These are phyloP conservation scores for Noctua comes DNA, from an alignment of 2,888 invertebrate species.

Conservation along the genomic window DNA sequence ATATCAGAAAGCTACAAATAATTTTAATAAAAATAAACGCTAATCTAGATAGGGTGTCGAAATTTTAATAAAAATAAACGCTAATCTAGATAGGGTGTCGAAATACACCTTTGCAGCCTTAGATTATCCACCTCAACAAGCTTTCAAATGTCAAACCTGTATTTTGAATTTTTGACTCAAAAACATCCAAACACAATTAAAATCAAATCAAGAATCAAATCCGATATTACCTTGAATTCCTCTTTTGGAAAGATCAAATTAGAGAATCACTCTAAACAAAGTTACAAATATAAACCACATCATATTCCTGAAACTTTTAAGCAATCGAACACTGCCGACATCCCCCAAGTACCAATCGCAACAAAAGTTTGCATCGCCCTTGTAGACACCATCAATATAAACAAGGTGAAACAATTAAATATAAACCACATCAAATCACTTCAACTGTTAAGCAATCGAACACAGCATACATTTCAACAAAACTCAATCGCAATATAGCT, in stretches of 20 bases:
- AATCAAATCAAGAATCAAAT: slow-evolving; percentile 6
- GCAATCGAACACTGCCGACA: not conserved
- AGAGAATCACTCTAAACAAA: not conserved
- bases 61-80: not conserved
- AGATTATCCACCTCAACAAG: not conserved
- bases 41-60: not conserved
- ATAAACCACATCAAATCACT: not conserved
- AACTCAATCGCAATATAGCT: not conserved
- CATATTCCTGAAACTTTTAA: not conserved
- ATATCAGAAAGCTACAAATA: slow-evolving; percentile 1
- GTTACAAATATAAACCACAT: slow-evolving; percentile 11
- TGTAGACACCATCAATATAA: too few species aligned
- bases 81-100: not conserved
- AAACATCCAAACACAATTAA: not conserved
- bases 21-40: not conserved
- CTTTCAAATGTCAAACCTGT: not conserved
- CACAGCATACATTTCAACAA: not conserved
- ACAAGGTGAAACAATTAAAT: not conserved
- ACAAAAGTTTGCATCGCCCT: slow-evolving; percentile 1
- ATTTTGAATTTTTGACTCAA: too few species aligned
- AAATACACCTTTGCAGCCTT: slow-evolving; percentile 1
- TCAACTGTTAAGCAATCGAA: not conserved
- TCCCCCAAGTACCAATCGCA: not conserved
- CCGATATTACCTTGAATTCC: not conserved
- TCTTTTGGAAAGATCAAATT: not conserved